These are phyloP conservation scores for Holacanthus passer DNA, from an alignment of 2,113 vertebrate genomes.

Conservation along the genomic window DNA sequence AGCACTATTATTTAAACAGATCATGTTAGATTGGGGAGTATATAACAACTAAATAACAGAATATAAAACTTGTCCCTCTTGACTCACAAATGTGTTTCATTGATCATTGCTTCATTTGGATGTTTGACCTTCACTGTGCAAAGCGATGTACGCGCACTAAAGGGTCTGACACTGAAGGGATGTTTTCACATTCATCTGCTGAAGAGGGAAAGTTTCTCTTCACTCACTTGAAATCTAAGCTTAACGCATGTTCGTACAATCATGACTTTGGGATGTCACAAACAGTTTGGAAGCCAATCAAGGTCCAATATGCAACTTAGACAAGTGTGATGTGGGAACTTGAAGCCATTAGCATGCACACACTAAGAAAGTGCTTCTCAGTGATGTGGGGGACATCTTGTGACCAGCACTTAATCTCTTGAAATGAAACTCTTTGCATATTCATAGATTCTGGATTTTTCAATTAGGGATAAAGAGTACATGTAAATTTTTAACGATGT, in stretches of 20 bases:
- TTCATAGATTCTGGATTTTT: neutral
- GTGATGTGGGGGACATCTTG: neutral
- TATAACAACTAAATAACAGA: conserved; percentile 2
- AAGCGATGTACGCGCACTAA: neutral
- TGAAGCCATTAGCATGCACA: neutral
- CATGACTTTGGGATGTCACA: neutral
- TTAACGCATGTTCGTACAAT: neutral
- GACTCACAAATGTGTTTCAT: neutral
- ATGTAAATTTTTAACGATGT: neutral
- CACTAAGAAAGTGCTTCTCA: neutral
- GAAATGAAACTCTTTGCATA: neutral
- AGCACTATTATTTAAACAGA: neutral
- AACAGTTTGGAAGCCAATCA: neutral
- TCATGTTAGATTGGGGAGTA: neutral
- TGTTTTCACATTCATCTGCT: neutral
- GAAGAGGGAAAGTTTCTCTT: too few relatives aligned
- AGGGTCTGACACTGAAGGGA: neutral
- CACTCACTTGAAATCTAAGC: neutral
- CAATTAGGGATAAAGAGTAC: neutral
- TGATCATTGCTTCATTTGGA: neutral
- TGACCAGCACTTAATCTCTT: neutral
- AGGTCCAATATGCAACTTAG: neutral
- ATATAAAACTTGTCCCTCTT: neutral
- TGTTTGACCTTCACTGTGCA: neutral
- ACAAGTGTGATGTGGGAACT: neutral